Conservation (phyloP, 53 echinoderm and acorn worm species). For the Actinopyga echinites region DNA sequence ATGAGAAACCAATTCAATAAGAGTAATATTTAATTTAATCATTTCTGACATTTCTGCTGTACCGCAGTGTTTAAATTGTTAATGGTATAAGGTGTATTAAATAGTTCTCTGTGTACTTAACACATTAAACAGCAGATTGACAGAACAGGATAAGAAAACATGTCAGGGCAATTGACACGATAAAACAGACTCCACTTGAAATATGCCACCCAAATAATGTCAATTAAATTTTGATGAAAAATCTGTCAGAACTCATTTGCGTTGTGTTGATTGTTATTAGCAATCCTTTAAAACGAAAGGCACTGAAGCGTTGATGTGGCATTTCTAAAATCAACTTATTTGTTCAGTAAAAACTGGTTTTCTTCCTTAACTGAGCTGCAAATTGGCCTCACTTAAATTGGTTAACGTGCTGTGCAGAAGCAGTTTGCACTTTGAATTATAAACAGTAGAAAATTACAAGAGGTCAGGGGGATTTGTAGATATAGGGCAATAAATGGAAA, state of each 20-base stretch:
- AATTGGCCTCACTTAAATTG: constrained; percentile 17
- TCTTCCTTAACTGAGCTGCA: neutral
- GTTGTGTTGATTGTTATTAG: constrained; percentile 13
- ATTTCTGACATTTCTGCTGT: too few species aligned
- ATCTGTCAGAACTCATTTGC: constrained; percentile 24
- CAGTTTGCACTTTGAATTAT: constrained; percentile 18
- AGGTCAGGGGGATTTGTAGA: neutral
- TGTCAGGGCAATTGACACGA: too few species aligned
- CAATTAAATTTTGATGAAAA: constrained; percentile 29
- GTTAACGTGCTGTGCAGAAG: constrained; percentile 13
- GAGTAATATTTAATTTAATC: too few species aligned
- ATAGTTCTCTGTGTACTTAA: too few species aligned
- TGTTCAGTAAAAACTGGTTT: neutral
- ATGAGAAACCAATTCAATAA: too few species aligned
- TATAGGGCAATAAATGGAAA: neutral
- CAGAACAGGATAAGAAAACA: too few species aligned
- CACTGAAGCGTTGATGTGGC: too few species aligned
- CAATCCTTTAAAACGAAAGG: neutral
- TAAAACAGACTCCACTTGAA: neutral
- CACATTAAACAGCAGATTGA: too few species aligned
- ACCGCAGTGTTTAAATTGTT: too few species aligned
- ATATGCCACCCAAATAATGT: constrained; percentile 21
- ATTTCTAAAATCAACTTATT: too few species aligned
- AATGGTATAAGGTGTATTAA: too few species aligned
- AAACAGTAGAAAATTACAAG: neutral